Conservation (phyloP, 53 echinoderm and acorn worm species). For the Temnopleurus reevesii region DNA sequence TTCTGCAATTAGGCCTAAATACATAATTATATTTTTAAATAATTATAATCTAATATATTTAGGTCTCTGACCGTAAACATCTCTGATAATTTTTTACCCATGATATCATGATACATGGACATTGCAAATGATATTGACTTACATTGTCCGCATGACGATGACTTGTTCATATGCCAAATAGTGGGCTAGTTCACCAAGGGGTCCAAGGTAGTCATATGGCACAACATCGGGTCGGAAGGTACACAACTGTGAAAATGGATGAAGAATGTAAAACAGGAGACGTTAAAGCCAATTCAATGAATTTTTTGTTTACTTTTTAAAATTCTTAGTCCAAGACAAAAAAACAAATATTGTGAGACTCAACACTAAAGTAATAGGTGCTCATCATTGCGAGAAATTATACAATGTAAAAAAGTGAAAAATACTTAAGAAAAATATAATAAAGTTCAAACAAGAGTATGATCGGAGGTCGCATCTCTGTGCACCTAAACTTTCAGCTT, state of each 20-base stretch:
- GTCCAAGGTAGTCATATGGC: conserved; percentile 66
- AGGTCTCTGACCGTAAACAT: too few relatives aligned
- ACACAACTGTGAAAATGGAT: conserved; percentile 41
- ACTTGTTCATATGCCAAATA: conserved; percentile 58
- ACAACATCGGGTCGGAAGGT: conserved; percentile 54
- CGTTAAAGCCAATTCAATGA: neutral
- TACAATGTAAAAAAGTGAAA: neutral
- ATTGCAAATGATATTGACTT: too few relatives aligned
- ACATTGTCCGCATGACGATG: conserved; percentile 51
- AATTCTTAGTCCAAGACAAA: neutral
- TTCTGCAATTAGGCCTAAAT: too few relatives aligned
- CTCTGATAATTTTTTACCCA: too few relatives aligned
- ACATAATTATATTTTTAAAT: too few relatives aligned
- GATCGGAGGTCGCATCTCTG: too few relatives aligned
- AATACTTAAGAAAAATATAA: neutral
- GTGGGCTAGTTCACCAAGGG: conserved; percentile 48
- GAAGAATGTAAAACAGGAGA: neutral
- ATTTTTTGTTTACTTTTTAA: neutral
- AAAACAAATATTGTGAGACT: neutral
- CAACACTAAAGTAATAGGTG: neutral
- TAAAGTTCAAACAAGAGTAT: too few relatives aligned
- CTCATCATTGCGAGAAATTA: neutral
- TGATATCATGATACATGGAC: too few relatives aligned
- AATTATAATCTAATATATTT: too few relatives aligned
- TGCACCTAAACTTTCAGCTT: too few relatives aligned